These are phyloP conservation scores for Candoia aspera DNA, from an alignment of 2,113 vertebrate genomes.

Conservation along the genomic window DNA sequence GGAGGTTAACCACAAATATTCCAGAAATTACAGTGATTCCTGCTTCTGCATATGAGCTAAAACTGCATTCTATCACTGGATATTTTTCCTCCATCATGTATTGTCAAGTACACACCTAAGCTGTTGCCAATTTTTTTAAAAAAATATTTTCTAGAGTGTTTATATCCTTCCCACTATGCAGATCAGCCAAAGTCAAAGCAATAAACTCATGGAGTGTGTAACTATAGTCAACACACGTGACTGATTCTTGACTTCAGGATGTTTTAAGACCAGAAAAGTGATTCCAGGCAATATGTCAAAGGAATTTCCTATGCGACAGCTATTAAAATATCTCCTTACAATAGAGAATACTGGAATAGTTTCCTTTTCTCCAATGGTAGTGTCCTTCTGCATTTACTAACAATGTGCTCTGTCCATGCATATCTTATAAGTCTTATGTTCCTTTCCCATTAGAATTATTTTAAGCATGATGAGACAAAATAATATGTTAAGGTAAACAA, in stretches of 20 bases:
- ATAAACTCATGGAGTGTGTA: slow-evolving; percentile 57
- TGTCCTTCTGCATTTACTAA: background rate
- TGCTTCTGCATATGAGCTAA: slow-evolving; percentile 77
- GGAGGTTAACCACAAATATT: slow-evolving; percentile 76
- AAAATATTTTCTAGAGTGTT: slow-evolving; percentile 54
- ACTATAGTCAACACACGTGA: slow-evolving; percentile 63
- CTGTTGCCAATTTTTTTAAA: slow-evolving; percentile 61
- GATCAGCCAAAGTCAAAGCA: slow-evolving; percentile 53
- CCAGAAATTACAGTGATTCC: slow-evolving; percentile 68
- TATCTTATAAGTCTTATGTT: background rate
- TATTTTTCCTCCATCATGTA: slow-evolving; percentile 64
- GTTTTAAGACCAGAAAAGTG: slow-evolving; percentile 35
- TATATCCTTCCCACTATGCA: slow-evolving; percentile 53
- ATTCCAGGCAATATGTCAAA: slow-evolving; percentile 21
- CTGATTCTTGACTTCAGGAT: slow-evolving; percentile 38
- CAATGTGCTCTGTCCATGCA: background rate
- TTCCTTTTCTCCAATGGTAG: slow-evolving; percentile 35
- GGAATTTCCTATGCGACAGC: slow-evolving; percentile 13
- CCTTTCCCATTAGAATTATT: background rate
- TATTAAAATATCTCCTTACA: slow-evolving; percentile 16
- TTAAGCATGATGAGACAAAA: background rate
- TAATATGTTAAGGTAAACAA: background rate
- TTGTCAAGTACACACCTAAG: slow-evolving; percentile 55
- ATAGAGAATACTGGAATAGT: background rate
- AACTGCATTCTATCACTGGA: slow-evolving; percentile 68